Evolutionary conservation across 1,140 invertebrate genomes (phyloP).

Genomic region (roundworm (Caenorhabditis elegans)): DNA sequence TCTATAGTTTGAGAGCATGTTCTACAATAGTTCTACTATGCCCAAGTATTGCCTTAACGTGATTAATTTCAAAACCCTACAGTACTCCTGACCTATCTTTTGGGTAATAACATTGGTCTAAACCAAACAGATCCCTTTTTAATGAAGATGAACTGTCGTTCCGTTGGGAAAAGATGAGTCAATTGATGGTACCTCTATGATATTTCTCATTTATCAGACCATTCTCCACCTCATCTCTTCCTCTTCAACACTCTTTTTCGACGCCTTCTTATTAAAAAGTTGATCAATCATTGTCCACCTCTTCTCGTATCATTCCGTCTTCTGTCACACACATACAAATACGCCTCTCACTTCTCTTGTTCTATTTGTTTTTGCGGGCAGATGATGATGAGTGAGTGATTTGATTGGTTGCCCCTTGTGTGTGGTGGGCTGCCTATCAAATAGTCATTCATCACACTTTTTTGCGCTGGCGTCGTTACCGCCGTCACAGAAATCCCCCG

Average conservation of each 20-base stretch:
- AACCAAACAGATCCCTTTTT: too few species aligned
- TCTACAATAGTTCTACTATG: too few species aligned
- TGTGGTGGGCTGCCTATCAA: neutral
- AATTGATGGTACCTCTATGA: neutral
- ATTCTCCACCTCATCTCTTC: neutral
- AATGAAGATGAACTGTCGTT: too few species aligned
- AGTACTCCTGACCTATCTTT: too few species aligned
- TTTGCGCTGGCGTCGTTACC: neutral
- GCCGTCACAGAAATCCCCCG: neutral
- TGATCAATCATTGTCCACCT: conserved; percentile 30
- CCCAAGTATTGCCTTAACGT: too few species aligned
- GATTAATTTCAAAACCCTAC: too few species aligned
- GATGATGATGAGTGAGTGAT: too few species aligned
- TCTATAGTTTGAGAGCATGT: too few species aligned
- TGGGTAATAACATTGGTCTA: too few species aligned
- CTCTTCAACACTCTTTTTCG: neutral
- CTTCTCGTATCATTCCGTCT: neutral
- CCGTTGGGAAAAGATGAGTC: too few species aligned
- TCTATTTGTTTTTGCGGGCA: conserved; percentile 21
- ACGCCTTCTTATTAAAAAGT: conserved; percentile 28
- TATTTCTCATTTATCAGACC: neutral
- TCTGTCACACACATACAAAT: neutral
- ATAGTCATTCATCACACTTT: conserved; percentile 22
- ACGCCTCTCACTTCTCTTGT: neutral
- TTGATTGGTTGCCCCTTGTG: conserved; percentile 25